Conservation (phyloP, 1,140 invertebrate genomes). For the Penaeus chinensis region DNA sequence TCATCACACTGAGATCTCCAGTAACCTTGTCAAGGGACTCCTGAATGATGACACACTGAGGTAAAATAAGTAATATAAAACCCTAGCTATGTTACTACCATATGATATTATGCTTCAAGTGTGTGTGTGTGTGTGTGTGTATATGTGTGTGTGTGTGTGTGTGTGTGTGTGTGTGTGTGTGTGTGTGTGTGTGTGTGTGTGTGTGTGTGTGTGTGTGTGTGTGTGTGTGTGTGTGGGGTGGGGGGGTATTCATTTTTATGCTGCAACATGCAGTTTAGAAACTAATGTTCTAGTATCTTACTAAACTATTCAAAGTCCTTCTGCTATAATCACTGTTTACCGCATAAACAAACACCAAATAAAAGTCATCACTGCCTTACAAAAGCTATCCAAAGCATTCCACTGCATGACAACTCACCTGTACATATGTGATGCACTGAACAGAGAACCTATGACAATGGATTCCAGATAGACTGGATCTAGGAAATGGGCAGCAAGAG, state of each 20-base stretch:
- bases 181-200: no score
- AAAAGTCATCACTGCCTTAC: neutral
- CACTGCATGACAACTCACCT: constrained; percentile 69
- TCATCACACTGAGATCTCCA: no score
- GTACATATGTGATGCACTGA: constrained; percentile 86
- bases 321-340: neutral
- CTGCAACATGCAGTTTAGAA: neutral
- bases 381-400: constrained; percentile 38
- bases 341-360: neutral
- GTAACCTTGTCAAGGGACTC: no score
- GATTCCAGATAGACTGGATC: constrained; percentile 89
- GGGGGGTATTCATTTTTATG: neutral
- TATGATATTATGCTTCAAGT: no score
- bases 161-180: no score
- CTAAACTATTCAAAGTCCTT: neutral
- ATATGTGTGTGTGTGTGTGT: no score
- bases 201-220: no score
- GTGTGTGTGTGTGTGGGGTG: neutral
- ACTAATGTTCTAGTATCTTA: neutral
- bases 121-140: no score
- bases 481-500: constrained; percentile 85
- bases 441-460: constrained; percentile 86
- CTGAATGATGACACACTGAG: no score
- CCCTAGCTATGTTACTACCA: no score
- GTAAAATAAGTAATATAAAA: no score